A percentile compares a stretch with the other conserved stretches of the same genome.
Conservation (phyloP, 92 coral and sea anemone species). For the Scolanthus callimorphus region DNA sequence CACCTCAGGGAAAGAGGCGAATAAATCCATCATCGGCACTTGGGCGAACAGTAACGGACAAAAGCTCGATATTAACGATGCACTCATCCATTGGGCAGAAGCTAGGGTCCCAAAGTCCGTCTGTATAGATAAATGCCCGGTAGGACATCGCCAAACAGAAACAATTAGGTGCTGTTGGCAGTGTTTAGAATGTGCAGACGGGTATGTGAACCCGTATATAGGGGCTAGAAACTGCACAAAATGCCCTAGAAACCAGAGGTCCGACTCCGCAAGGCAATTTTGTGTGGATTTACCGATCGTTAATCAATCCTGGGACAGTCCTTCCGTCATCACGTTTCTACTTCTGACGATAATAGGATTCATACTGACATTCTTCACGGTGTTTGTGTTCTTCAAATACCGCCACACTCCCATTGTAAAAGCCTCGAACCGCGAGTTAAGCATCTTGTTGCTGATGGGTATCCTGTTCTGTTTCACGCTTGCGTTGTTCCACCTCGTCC, state of each 20-base stretch:
- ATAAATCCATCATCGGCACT: not conserved
- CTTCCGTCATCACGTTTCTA: constrained; percentile 27
- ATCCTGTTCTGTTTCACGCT: constrained; percentile 10
- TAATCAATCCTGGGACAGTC: constrained; percentile 27
- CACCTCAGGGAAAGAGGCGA: not conserved
- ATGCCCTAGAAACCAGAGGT: constrained; percentile 36
- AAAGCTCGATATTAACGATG: not conserved
- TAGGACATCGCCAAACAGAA: constrained; percentile 13
- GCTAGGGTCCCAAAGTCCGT: constrained; percentile 9
- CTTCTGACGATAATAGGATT: constrained; percentile 8
- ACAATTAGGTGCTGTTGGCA: constrained; percentile 62
- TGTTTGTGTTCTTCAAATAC: constrained; percentile 6
- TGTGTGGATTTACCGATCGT: constrained; percentile 38
- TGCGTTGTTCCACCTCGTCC: constrained; percentile 16
- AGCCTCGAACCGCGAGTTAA: constrained; percentile 29
- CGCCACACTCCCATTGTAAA: constrained; percentile 30
- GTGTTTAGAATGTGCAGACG: constrained; percentile 53
- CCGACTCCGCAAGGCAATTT: constrained; percentile 24
- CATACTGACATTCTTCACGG: not conserved
- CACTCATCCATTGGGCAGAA: constrained; percentile 8
- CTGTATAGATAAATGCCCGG: constrained; percentile 16
- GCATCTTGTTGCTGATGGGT: constrained; percentile 11
- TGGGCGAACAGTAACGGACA: constrained; percentile 10
- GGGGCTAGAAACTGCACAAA: constrained; percentile 50
- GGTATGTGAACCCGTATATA: constrained; percentile 29